phyloP scores from a whole-genome alignment of 2,797 vertebrate species.

The Denticeps clupeoides region DNA sequence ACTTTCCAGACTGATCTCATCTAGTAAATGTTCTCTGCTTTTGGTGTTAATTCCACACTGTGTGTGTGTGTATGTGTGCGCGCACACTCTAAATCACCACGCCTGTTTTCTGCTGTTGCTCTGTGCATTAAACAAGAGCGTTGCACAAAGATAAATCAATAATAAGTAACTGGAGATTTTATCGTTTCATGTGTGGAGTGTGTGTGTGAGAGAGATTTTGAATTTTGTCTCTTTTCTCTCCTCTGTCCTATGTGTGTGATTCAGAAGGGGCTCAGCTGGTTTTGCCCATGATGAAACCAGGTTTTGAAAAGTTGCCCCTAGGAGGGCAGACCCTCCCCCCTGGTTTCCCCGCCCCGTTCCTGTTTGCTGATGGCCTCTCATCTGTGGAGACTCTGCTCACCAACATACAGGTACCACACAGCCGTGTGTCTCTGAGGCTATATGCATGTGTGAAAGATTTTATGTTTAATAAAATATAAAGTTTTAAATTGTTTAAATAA shows the following conservation, averaged over 20 bases:
- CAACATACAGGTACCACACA: conserved; percentile 78
- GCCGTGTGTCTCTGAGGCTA: conserved; percentile 3
- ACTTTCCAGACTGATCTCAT: background rate
- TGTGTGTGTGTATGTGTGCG: conserved; percentile 3
- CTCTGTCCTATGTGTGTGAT: too few relatives aligned
- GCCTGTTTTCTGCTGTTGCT: background rate
- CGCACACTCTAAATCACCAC: background rate
- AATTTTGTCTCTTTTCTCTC: too few relatives aligned
- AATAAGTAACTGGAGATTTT: conserved; percentile 1
- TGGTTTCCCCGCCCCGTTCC: conserved; percentile 70
- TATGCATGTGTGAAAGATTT: background rate
- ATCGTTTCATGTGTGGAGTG: background rate
- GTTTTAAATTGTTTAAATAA: too few relatives aligned
- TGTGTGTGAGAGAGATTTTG: background rate
- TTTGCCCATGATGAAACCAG: conserved; percentile 70
- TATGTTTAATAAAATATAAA: background rate
- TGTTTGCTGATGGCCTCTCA: conserved; percentile 79
- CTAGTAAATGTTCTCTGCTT: conserved; percentile 1
- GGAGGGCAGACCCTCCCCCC: conserved; percentile 64
- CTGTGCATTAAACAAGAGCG: conserved; percentile 3
- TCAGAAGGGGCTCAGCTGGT: conserved; percentile 55
- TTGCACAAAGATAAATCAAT: conserved; percentile 3
- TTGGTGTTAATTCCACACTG: background rate
- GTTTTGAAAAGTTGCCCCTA: conserved; percentile 72
- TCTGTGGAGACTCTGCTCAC: conserved; percentile 85